These are phyloP conservation scores for Umimayanthus kanabou DNA, from an alignment of 92 coral and sea anemone species.

Conservation along the genomic window DNA sequence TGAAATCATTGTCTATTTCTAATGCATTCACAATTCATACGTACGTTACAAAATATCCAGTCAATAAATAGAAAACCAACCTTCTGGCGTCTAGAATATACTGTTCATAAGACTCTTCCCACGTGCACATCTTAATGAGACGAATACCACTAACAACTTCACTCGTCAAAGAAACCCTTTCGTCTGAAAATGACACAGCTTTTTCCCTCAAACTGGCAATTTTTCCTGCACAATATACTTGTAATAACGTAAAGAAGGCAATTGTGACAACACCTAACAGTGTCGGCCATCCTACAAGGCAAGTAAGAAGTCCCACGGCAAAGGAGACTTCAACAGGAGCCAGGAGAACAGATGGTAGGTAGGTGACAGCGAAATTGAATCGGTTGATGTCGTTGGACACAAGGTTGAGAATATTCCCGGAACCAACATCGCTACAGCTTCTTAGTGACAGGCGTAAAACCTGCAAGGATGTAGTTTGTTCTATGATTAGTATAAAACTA, in stretches of 20 bases:
- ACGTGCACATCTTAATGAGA: background rate
- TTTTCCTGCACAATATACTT: background rate
- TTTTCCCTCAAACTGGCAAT: background rate
- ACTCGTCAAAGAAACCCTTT: conserved; percentile 15
- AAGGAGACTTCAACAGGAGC: background rate
- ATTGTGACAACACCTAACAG: background rate
- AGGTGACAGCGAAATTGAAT: conserved; percentile 19
- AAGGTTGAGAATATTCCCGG: background rate
- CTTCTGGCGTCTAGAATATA: background rate
- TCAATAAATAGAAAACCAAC: background rate
- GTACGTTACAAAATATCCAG: background rate
- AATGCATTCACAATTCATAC: background rate
- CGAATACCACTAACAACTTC: conserved; percentile 5
- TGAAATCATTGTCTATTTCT: background rate
- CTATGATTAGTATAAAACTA: background rate
- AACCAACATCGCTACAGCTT: background rate
- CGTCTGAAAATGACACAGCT: background rate
- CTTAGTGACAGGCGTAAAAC: background rate
- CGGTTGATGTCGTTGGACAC: conserved; percentile 12
- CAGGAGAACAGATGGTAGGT: background rate
- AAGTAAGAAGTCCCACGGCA: background rate
- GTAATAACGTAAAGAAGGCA: background rate
- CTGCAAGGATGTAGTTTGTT: background rate
- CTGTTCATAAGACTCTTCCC: conserved; percentile 1
- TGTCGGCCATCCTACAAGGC: background rate